phyloP scores from a whole-genome alignment of 2,888 invertebrate species.

The Clanis bilineata region DNA sequence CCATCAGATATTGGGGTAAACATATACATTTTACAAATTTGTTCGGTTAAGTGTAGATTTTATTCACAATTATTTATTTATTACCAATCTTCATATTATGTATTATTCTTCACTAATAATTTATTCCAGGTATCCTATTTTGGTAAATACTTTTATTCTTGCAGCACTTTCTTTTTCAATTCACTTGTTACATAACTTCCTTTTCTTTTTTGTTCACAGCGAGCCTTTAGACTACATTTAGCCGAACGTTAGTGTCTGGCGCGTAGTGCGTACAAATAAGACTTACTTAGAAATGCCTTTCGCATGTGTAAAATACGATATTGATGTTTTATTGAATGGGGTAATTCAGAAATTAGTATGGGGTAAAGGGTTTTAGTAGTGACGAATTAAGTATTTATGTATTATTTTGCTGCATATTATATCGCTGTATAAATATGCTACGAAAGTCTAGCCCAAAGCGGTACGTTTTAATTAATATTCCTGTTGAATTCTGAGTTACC shows the following conservation, averaged over 20 bases:
- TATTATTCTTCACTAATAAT: not conserved
- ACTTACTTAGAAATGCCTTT: conserved; percentile 12
- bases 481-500: not conserved
- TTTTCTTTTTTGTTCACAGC: conserved; percentile 8
- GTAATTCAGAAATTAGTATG: not conserved
- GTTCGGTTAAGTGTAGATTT: conserved; percentile 7
- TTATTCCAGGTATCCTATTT: not conserved
- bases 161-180: no score
- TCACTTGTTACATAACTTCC: not conserved
- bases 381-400: not conserved
- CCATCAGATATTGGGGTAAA: not conserved
- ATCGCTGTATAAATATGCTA: not conserved
- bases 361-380: not conserved
- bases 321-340: not conserved
- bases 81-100: not conserved
- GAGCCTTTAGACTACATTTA: conserved; percentile 11
- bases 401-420: not conserved
- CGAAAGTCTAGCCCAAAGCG: not conserved
- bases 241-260: conserved; percentile 1
- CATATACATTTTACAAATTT: not conserved
- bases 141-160: not conserved
- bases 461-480: not conserved
- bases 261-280: not conserved
- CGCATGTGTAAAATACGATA: not conserved
- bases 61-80: not conserved